Base-by-base conservation (phyloP, 2,888 invertebrate species). In the Acleris cristana region DNA sequence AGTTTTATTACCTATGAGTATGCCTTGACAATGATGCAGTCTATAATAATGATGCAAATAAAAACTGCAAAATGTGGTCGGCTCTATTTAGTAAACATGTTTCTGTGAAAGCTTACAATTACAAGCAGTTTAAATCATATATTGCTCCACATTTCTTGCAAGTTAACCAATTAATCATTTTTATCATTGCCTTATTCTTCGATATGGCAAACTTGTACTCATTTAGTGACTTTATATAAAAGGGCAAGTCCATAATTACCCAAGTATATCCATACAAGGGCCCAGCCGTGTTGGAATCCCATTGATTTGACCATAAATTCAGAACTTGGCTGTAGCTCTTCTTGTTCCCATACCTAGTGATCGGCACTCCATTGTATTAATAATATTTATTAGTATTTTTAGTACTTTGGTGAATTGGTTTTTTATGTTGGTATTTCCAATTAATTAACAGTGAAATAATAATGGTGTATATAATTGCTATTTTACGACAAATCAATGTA, bases 281-380 rank as follows among this genome's bases (percentile, higher is more conserved):
- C 67, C 73, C 74, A 75, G 58, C 68, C 79, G 73, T 85, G 85
- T 85, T 79, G 86, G 86, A 72, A 86, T 88, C 79, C 76, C 76
- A 79, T 81, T 87, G 84, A 88, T 85, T 81, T 81, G 79, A 78
- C 74, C 79, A 86, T 89, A 85, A 87, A 88, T 85, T 82, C 76
- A 72, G 56, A 71, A 74, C 75, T 76, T 69, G 74, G 72, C 77
- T 74, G 77, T 79, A 76, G 76, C 74, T 77, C 77, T 71, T 69
- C 67, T 69, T 75, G 75, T 74, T 74, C 74, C 77, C 79, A 76
- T 76, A 77, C 77, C 76, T 78, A 81, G 77, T 79, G 75, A 78
- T 74, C 72, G 74, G 72, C 74, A 74, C 77, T 70, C 78, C 80
- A 82, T 84, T 84, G 79, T 84, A 75, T 74, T 76, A 79, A 82